Evolutionary conservation across 2,797 vertebrate species (phyloP), one percentile per base, ranked within the genome.

Genomic region (Sitta carolinensis): DNA sequence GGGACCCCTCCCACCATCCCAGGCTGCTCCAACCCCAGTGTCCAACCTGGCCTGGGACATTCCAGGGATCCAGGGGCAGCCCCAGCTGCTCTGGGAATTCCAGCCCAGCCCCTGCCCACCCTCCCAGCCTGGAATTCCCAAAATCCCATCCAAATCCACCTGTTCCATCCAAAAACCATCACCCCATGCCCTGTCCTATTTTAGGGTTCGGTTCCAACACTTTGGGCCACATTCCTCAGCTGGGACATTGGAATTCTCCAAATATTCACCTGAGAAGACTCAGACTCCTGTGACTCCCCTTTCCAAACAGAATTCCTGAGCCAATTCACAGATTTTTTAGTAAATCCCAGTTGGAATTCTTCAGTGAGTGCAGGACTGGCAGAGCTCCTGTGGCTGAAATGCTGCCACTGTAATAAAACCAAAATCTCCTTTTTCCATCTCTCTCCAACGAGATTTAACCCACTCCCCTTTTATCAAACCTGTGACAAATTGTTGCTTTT

Each of bases 121-220:
- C 20, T 48, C 34, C 4, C 6, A 81, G 16, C 10, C 47, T 57
- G 29, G n/a, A 70, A 57, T 73, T 73, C 36, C 47, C 23, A 32
- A 16, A 1, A 2, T 51, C 38, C 12, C 12, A 42, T 1, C 4
- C 5, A 55, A 70, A 50, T 19, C 27, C 38, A 18, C 19, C 18
- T 16, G 16, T 51, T 50, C 13, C 32, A 5, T 1, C 9, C 30
- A 19, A 9, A 63, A 70, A 20, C 36, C 26, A 27, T 2, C 22
- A 23, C 15, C 12, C 30, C 27, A 2, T 1, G 0, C 16, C 32
- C 18, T 43, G 32, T 6, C 3, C 16, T 27, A 0, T 34, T 87
- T 29, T 3, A 8, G 12, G 13, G 21, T 17, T 83, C 15, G 9
- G 4, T 5, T 30, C 51, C 18, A 16, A 51, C 15, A 2, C 20